Base-by-base conservation (phyloP, 2,113 vertebrate species). In the Crotophaga sulcirostris region DNA sequence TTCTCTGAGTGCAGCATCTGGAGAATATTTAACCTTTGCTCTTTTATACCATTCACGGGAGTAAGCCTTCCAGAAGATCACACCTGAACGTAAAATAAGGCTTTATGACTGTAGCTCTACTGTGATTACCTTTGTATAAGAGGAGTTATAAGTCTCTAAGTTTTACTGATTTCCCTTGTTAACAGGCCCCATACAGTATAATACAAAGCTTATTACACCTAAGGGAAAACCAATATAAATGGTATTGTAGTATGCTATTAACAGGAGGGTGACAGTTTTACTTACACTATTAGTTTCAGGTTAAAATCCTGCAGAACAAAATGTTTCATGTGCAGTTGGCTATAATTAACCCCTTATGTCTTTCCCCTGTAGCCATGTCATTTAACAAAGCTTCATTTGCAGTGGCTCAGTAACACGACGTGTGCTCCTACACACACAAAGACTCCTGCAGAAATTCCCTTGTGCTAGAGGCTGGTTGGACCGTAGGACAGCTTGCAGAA, bases 131-230 rank as follows among this genome's bases (percentile, higher is more conserved):
- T 96, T 90, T 92, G 60, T 75, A 44, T 67, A 87, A 84, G 64
- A 83, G 55, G 44, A 90, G 72, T 96, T 95, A 78, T 8, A 92
- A 88, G 87, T 24, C 64, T 67, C 34, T 36, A 31, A 92, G n/a
- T 93, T 93, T 56, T 93, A 16, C 72, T 63, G 79, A 92, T 86
- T 94, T 95, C 93, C 72, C 82, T 77, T 88, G 72, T 91, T 96
- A 94, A 85, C 55, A 95, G 40, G 44, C 40, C 66, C 77, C n/a
- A 34, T 85, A 58, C 15, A 82, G 66, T 55, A 94, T 40, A 64
- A 91, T 51, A 94, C 36, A 64, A 89, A 62, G 69, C 74, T 93
- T 93, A 84, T 81, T 94, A 90, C 87, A 81, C 83, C 83, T 68
- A 49, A 84, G 94, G 90, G 94, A 89, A 93, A 90, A 63, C 34